These are phyloP conservation scores for Pollenia labialis DNA, from an alignment of 2,888 invertebrate genomes.

Conservation along the genomic window DNA sequence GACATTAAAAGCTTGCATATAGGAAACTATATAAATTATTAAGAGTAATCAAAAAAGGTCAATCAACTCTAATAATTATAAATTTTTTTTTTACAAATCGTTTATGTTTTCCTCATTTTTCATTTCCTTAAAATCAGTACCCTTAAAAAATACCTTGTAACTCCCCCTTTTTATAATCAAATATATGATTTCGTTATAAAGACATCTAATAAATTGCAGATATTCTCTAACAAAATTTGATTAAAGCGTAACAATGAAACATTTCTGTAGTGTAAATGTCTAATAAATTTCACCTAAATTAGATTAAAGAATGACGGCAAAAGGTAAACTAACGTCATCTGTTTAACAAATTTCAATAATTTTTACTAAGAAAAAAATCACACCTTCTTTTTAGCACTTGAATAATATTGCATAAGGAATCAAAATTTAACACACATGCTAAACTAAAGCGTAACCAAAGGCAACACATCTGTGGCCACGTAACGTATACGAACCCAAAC, in stretches of 20 bases:
- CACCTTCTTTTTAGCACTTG: slow-evolving; percentile 45
- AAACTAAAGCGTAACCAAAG: slow-evolving; percentile 65
- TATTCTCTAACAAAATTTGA: slow-evolving; percentile 7
- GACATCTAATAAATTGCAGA: slow-evolving; percentile 54
- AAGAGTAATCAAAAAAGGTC: no score
- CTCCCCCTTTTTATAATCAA: slow-evolving; percentile 9
- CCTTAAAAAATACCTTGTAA: not conserved
- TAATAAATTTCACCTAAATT: slow-evolving; percentile 59
- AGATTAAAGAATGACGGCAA: not conserved
- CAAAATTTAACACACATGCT: slow-evolving; percentile 44
- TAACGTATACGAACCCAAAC: slow-evolving; percentile 15
- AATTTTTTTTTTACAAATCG: not conserved
- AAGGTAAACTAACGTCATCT: slow-evolving; percentile 65
- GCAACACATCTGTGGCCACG: slow-evolving; percentile 59
- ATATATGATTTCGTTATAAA: slow-evolving; percentile 31
- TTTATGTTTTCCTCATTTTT: not conserved
- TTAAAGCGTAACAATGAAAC: slow-evolving; percentile 36
- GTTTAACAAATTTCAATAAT: slow-evolving; percentile 63
- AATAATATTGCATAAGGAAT: slow-evolving; percentile 35
- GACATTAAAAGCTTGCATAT: no score
- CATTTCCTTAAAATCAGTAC: not conserved
- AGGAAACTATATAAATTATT: no score
- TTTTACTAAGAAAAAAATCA: slow-evolving; percentile 28
- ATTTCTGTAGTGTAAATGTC: slow-evolving; percentile 5
- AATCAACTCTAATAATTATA: no score